A percentile compares a stretch with the other conserved stretches of the same genome.
Evolutionary conservation across 2,797 vertebrate species (phyloP).

Genomic region (Liasis olivaceus): DNA sequence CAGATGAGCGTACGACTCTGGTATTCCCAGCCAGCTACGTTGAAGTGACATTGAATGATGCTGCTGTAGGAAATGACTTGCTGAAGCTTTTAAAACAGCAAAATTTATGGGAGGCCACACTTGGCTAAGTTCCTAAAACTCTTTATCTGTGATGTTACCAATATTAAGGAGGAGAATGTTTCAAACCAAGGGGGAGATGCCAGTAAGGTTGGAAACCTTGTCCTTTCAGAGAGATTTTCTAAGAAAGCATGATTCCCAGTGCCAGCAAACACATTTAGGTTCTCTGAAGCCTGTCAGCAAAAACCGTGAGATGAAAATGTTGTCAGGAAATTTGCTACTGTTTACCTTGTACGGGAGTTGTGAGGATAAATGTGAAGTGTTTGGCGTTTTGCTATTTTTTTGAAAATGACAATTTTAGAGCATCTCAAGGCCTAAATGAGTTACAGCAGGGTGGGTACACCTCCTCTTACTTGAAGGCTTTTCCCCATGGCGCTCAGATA

Average conservation of each 20-base stretch:
- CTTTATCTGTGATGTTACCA: not conserved
- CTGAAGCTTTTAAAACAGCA: not conserved
- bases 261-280: not conserved
- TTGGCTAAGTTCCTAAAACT: not conserved
- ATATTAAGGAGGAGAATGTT: not conserved
- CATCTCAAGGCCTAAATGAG: no score
- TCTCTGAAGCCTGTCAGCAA: not conserved
- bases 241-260: not conserved
- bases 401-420: not conserved
- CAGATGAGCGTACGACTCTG: not conserved
- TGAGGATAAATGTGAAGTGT: not conserved
- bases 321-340: not conserved
- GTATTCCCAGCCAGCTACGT: not conserved
- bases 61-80: not conserved
- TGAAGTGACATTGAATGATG: not conserved
- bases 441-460: not conserved
- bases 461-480: not conserved
- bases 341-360: not conserved
- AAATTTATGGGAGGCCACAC: not conserved
- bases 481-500: not conserved
- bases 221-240: not conserved
- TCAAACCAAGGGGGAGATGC: no score
- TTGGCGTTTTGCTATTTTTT: not conserved
- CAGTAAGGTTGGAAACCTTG: not conserved
- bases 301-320: not conserved